Percentiles rank a stretch among this genome's conserved stretches.
phyloP scores from a whole-genome alignment of 2,888 invertebrate genomes.

The Eulithis prunata region DNA sequence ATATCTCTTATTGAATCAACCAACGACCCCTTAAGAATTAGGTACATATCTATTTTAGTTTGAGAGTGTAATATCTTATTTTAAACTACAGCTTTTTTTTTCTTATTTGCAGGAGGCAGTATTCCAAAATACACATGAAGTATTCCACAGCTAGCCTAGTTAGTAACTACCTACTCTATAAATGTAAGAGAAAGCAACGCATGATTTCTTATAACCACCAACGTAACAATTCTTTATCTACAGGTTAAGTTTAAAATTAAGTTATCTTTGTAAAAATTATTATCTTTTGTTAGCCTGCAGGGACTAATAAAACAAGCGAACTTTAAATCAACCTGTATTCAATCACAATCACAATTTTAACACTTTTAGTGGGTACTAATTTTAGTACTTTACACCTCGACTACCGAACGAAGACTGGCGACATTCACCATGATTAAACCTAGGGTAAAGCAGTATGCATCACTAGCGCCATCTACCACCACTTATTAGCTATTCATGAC shows the following conservation, averaged over 20 bases:
- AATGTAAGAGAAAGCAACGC: constrained; percentile 78
- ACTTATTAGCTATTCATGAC: no score
- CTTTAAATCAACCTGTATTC: no score
- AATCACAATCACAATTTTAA: no score
- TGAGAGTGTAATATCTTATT: constrained; percentile 18
- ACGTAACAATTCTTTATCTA: constrained; percentile 59
- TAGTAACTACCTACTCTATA: constrained; percentile 42
- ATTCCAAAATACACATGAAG: constrained; percentile 84
- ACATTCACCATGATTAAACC: no score
- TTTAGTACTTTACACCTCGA: no score
- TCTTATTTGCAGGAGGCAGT: constrained; percentile 81
- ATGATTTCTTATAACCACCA: constrained; percentile 73
- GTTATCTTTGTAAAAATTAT: constrained; percentile 55
- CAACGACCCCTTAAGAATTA: constrained; percentile 31
- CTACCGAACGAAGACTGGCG: no score
- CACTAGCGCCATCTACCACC: no score
- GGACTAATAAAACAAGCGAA: no score
- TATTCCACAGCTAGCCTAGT: constrained; percentile 73
- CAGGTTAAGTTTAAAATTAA: constrained; percentile 72
- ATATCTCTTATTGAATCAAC: constrained; percentile 66
- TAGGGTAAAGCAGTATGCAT: no score
- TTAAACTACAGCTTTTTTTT: constrained; percentile 46
- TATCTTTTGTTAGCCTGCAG: no score
- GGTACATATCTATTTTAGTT: constrained; percentile 43
- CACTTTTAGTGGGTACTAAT: no score